Evolutionary conservation across 2,113 vertebrate species (phyloP), one percentile per base, ranked within the genome.

Genomic region (Strigops habroptila): DNA sequence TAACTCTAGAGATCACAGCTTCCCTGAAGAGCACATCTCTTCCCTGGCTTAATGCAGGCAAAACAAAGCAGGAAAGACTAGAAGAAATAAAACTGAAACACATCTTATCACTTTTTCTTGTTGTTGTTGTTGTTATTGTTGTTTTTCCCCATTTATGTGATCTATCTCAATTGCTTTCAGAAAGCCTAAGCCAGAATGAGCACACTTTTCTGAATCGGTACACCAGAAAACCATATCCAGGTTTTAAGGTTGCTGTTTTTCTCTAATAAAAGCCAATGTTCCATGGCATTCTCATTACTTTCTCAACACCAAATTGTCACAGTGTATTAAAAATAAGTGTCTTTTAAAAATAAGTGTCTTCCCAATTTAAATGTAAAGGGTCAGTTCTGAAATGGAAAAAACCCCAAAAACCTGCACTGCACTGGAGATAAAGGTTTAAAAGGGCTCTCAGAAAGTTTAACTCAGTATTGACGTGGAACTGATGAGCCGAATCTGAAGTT

Each of bases 211-310:
- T 89, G 62, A 86, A 74, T 5, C 74, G 64, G 18, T 71, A 73
- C 37, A 57, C 7, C 62, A 89, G 69, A 78, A 96, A 95, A 82
- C 60, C 4, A 19, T 28, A 93, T 25, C 31, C 53, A 64, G 41
- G 27, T 33, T 87, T 51, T 41, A 19, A 91, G 67, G 48, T 27
- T 84, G 69, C 9, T 46, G 12, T 31, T 80, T 94, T 86, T 51
- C 76, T 83, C 49, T 83, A 67, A 78, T 91, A 91, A 96, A 90
- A 94, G 21, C 46, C 71, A 88, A 68, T 44, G 35, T 83, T 51
- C 60, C 51, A 83, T 25, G 24, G 18, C 48, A 67, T 83, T 91
- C 75, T 90, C 23, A 77, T 85, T 30, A 88, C 23, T 76, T 73
- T 52, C 75, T 77, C 59, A 43, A n/a, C 30, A 51, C 7, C 59